A percentile compares a stretch with the other conserved stretches of the same genome.
phyloP scores from a whole-genome alignment of 1,140 invertebrate genomes.

The Macrobrachium rosenbergii region DNA sequence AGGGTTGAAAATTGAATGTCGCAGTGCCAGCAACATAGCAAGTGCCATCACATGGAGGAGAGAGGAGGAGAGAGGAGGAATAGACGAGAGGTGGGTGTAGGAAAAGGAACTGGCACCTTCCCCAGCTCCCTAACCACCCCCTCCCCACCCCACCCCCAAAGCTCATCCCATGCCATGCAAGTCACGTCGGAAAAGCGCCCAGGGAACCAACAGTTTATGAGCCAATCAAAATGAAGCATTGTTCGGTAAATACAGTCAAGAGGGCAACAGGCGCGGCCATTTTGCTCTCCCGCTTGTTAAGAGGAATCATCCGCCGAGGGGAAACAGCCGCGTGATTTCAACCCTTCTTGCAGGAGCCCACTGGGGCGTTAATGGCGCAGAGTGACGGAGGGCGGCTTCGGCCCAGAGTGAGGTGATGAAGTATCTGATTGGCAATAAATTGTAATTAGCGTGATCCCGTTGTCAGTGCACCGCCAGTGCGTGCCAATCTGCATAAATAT shows the following conservation, averaged over 20 bases:
- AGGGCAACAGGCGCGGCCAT: conserved; percentile 48
- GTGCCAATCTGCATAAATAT: conserved; percentile 58
- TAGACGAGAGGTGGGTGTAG: neutral
- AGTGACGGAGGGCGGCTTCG: neutral
- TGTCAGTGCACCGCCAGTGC: conserved; percentile 2
- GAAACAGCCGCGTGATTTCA: neutral
- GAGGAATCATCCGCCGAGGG: neutral
- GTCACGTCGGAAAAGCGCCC: conserved; percentile 24
- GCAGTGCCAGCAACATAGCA: neutral
- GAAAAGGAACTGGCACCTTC: conserved; percentile 2
- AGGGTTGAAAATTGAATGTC: no score
- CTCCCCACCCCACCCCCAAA: neutral
- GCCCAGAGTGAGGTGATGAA: conserved; percentile 21
- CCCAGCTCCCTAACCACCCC: no score
- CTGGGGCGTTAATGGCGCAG: conserved; percentile 8
- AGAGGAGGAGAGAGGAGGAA: neutral
- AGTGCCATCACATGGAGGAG: neutral
- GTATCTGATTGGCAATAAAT: conserved; percentile 57
- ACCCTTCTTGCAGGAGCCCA: neutral
- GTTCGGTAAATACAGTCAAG: conserved; percentile 59
- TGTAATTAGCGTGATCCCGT: conserved; percentile 54
- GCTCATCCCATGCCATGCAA: conserved; percentile 9
- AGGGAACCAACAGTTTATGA: conserved; percentile 44
- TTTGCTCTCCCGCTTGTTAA: conserved; percentile 3
- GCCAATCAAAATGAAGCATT: conserved; percentile 57